Conservation (phyloP, 2,888 invertebrate species). For the Opisthograptis luteolata region DNA sequence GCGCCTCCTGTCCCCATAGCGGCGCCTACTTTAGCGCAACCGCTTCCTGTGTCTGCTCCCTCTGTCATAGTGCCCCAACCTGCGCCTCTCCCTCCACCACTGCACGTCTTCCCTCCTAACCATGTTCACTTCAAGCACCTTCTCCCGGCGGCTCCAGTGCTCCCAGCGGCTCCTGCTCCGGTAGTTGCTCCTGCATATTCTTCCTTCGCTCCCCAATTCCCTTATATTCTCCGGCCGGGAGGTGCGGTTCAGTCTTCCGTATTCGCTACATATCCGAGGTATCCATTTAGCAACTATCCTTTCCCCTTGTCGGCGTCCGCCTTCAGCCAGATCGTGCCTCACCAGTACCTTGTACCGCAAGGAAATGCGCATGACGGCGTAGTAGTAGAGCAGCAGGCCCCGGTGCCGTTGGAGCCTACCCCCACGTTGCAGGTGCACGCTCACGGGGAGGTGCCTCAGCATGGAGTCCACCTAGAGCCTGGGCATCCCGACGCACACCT, state of each 20-base stretch:
- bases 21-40: slow-evolving; percentile 57
- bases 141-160: slow-evolving; percentile 51
- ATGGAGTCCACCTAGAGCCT: slow-evolving; percentile 40
- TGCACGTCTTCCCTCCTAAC: slow-evolving; percentile 51
- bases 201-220: slow-evolving; percentile 55
- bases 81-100: slow-evolving; percentile 51
- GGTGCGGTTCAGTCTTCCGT: slow-evolving; percentile 73
- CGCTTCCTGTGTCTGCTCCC: slow-evolving; percentile 58
- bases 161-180: slow-evolving; percentile 51
- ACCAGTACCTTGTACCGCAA: slow-evolving; percentile 57
- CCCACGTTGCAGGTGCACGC: slow-evolving; percentile 45
- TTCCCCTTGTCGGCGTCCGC: slow-evolving; percentile 50
- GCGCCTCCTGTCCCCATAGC: slow-evolving; percentile 49
- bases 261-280: slow-evolving; percentile 76
- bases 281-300: slow-evolving; percentile 68
- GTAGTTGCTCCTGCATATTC: slow-evolving; percentile 45
- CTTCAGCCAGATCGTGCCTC: slow-evolving; percentile 55
- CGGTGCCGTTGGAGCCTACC: slow-evolving; percentile 49
- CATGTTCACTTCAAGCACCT: slow-evolving; percentile 58
- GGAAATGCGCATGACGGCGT: slow-evolving; percentile 45
- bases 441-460: slow-evolving; percentile 42
- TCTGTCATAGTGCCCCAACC: slow-evolving; percentile 51
- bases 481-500: slow-evolving; percentile 38
- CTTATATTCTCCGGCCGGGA: slow-evolving; percentile 73
- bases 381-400: slow-evolving; percentile 50